phyloP scores from a whole-genome alignment of 2,888 invertebrate species.

The Rosalia funebris region DNA sequence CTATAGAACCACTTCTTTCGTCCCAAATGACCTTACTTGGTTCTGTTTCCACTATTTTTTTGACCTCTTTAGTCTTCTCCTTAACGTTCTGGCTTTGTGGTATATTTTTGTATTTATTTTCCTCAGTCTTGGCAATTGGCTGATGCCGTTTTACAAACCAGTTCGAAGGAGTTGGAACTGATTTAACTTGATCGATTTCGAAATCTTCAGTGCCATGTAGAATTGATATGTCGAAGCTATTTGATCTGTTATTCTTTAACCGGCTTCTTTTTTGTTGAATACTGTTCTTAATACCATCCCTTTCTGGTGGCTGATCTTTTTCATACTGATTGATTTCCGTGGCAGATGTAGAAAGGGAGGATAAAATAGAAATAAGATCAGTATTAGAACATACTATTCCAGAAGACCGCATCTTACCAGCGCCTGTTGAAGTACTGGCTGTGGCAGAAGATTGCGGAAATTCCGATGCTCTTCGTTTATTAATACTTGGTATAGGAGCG shows the following conservation, averaged over 20 bases:
- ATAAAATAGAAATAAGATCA: conserved; percentile 81
- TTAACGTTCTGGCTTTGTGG: conserved; percentile 3
- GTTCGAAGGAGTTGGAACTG: conserved; percentile 67
- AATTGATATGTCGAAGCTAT: conserved; percentile 85
- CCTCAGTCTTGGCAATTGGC: conserved; percentile 63
- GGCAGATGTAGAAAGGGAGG: conserved; percentile 82
- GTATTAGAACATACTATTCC: conserved; percentile 86
- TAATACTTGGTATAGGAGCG: conserved; percentile 69
- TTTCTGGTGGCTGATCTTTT: conserved; percentile 54
- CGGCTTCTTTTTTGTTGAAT: conserved; percentile 67
- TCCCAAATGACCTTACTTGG: conserved; percentile 76
- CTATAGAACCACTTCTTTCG: conserved; percentile 78
- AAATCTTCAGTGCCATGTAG: conserved; percentile 63
- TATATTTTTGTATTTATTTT: conserved; percentile 41
- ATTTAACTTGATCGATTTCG: conserved; percentile 41
- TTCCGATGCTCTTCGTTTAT: conserved; percentile 77
- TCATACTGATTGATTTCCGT: conserved; percentile 81
- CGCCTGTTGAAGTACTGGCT: conserved; percentile 49
- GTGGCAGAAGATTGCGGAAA: conserved; percentile 69
- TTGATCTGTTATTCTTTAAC: conserved; percentile 77
- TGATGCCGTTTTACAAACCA: conserved; percentile 85
- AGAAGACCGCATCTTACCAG: conserved; percentile 57
- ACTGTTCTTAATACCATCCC: conserved; percentile 12
- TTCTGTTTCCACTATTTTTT: conserved; percentile 53
- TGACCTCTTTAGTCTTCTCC: conserved; percentile 30